phyloP scores from a whole-genome alignment of 2,113 vertebrate species.

The Heterotis niloticus region DNA sequence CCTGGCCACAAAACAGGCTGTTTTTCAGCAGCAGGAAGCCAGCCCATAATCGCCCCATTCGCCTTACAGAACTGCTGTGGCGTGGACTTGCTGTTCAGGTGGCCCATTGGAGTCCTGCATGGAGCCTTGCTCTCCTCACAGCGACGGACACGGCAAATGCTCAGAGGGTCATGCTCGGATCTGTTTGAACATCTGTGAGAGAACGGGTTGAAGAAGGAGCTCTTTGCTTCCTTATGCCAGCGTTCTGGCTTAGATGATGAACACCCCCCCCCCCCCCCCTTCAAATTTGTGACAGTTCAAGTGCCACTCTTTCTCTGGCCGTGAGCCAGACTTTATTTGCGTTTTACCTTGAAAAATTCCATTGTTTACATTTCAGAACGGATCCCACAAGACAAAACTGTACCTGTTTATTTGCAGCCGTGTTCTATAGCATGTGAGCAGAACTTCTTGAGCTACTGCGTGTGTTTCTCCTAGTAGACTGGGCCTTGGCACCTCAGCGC shows the following conservation, averaged over 20 bases:
- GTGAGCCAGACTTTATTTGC: not conserved
- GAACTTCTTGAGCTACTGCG: not conserved
- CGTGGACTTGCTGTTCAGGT: too few relatives aligned
- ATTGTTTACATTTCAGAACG: not conserved
- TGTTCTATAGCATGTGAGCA: not conserved
- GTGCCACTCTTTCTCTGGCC: constrained; percentile 26
- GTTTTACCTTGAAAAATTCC: not conserved
- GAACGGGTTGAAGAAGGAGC: not conserved
- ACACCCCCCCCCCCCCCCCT: constrained; percentile 28
- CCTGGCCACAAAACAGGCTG: not conserved
- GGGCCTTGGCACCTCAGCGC: not conserved
- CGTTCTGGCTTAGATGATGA: not conserved
- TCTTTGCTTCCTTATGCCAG: constrained; percentile 1
- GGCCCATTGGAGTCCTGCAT: not conserved
- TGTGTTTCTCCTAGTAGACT: not conserved
- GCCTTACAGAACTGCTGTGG: too few relatives aligned
- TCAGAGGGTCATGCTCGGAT: not conserved
- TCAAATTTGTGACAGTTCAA: constrained; percentile 16
- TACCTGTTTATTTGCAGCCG: not conserved
- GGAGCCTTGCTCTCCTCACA: not conserved
- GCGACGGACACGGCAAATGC: not conserved
- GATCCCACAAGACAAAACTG: not conserved
- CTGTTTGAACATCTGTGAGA: not conserved
- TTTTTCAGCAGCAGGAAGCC: not conserved
- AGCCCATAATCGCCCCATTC: not conserved